These are phyloP conservation scores for Sebastes fasciatus DNA, from an alignment of 2,113 vertebrate species.

Conservation along the genomic window DNA sequence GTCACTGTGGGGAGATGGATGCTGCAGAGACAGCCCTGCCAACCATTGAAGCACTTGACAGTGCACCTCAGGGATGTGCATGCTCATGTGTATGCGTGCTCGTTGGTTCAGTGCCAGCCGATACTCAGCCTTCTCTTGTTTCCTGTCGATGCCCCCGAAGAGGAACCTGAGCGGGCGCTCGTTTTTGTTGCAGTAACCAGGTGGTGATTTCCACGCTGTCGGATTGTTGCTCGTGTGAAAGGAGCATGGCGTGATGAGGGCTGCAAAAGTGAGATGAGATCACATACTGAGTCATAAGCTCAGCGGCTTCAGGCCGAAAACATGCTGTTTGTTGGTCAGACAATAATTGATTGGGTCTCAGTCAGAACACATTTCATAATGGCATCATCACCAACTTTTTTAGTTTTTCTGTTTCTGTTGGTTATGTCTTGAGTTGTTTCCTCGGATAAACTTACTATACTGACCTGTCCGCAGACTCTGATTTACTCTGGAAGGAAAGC, in stretches of 20 bases:
- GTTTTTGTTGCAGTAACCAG: slow-evolving; percentile 47
- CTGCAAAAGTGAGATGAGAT: slow-evolving; percentile 46
- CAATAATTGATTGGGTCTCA: slow-evolving; percentile 30
- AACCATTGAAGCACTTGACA: slow-evolving; percentile 22
- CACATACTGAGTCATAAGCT: slow-evolving; percentile 45
- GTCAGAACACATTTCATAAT: slow-evolving; percentile 20
- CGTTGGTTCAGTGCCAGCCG: slow-evolving; percentile 20
- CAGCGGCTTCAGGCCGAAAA: slow-evolving; percentile 22
- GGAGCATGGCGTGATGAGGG: slow-evolving; percentile 13
- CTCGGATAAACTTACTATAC: neutral
- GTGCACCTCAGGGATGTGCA: slow-evolving; percentile 14
- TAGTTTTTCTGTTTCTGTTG: neutral
- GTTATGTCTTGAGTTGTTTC: slow-evolving; percentile 1
- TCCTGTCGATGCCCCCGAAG: slow-evolving; percentile 24
- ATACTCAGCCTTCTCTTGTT: slow-evolving; percentile 39
- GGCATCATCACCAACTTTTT: neutral
- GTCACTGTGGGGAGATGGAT: slow-evolving; percentile 42
- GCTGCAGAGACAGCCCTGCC: slow-evolving; percentile 27
- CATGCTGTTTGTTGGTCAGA: slow-evolving; percentile 29
- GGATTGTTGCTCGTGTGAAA: slow-evolving; percentile 12
- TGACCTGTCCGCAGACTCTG: slow-evolving; percentile 8
- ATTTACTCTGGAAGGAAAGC: slow-evolving; percentile 18
- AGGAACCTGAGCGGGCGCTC: slow-evolving; percentile 38
- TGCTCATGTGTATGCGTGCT: neutral
- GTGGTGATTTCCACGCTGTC: slow-evolving; percentile 32